Percentiles rank a stretch among this genome's conserved stretches.
Conservation (phyloP, 2,797 vertebrate genomes). For the Sebastes vulpes region DNA sequence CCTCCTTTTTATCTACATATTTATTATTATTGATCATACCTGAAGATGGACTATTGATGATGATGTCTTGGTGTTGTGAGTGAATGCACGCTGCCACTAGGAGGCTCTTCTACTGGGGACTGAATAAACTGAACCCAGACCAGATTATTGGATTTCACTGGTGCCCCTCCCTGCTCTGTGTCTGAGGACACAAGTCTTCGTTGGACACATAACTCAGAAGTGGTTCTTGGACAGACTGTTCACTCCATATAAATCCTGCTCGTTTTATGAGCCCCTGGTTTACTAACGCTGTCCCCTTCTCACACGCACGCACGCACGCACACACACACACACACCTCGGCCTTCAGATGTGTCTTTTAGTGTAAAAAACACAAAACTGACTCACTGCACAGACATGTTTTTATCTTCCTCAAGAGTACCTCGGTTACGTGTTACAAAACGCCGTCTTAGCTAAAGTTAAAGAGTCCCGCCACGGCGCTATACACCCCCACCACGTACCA, state of each 20-base stretch:
- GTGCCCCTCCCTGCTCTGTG: slow-evolving; percentile 46
- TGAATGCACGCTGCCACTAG: neutral
- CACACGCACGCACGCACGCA: neutral
- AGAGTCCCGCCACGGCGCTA: neutral
- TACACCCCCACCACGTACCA: neutral
- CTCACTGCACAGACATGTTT: neutral
- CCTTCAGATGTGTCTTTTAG: neutral
- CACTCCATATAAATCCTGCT: slow-evolving; percentile 73
- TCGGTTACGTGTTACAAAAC: neutral
- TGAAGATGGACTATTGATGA: neutral
- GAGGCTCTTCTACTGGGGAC: slow-evolving; percentile 10
- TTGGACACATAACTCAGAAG: slow-evolving; percentile 71
- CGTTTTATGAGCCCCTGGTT: slow-evolving; percentile 69
- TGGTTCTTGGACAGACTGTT: slow-evolving; percentile 64
- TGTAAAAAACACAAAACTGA: neutral
- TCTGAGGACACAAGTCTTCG: slow-evolving; percentile 65
- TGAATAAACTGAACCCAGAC: slow-evolving; percentile 20
- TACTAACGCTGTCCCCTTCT: slow-evolving; percentile 45
- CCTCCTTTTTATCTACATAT: too few species aligned
- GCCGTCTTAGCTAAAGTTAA: neutral
- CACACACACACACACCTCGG: neutral
- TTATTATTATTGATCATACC: too few species aligned
- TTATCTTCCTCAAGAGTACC: neutral
- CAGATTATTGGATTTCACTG: slow-evolving; percentile 33
- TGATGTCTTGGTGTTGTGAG: neutral